Conservation (phyloP, 2,888 invertebrate genomes). For the Acronicta alni region DNA sequence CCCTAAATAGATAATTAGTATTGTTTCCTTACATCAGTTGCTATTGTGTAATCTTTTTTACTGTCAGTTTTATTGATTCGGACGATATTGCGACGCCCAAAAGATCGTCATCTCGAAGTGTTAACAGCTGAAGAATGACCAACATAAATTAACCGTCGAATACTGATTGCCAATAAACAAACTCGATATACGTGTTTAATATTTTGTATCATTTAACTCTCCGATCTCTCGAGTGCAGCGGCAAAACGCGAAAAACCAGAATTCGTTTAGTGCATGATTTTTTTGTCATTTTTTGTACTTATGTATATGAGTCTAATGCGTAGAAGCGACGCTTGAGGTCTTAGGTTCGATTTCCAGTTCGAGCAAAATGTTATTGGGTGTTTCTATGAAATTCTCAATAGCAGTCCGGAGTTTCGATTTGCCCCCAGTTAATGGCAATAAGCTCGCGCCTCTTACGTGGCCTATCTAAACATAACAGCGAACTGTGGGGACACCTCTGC, state of each 20-base stretch:
- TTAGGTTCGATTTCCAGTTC: too few species aligned
- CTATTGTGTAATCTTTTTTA: slow-evolving; percentile 63
- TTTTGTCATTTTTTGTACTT: slow-evolving; percentile 20
- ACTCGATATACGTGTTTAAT: slow-evolving; percentile 69
- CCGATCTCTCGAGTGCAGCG: slow-evolving; percentile 25
- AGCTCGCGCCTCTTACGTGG: too few species aligned
- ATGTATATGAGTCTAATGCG: too few species aligned
- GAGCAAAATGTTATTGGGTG: too few species aligned
- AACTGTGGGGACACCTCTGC: too few species aligned
- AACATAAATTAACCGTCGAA: slow-evolving; percentile 76
- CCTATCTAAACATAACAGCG: too few species aligned
- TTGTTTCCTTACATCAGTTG: slow-evolving; percentile 72
- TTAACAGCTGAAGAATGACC: slow-evolving; percentile 70
- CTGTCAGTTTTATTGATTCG: slow-evolving; percentile 58
- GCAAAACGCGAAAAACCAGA: slow-evolving; percentile 29
- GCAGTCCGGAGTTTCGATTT: too few species aligned
- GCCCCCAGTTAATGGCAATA: too few species aligned
- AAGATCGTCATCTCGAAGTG: slow-evolving; percentile 60
- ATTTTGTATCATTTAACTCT: slow-evolving; percentile 73
- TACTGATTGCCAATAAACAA: slow-evolving; percentile 83
- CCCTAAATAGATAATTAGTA: slow-evolving; percentile 86
- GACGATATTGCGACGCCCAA: slow-evolving; percentile 45
- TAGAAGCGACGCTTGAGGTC: too few species aligned
- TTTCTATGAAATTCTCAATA: too few species aligned
- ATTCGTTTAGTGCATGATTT: slow-evolving; percentile 17